A percentile compares a stretch with the other conserved stretches of the same genome.
These are phyloP conservation scores for Drosophila repleta DNA, from an alignment of 1,140 invertebrate species.

Conservation along the genomic window DNA sequence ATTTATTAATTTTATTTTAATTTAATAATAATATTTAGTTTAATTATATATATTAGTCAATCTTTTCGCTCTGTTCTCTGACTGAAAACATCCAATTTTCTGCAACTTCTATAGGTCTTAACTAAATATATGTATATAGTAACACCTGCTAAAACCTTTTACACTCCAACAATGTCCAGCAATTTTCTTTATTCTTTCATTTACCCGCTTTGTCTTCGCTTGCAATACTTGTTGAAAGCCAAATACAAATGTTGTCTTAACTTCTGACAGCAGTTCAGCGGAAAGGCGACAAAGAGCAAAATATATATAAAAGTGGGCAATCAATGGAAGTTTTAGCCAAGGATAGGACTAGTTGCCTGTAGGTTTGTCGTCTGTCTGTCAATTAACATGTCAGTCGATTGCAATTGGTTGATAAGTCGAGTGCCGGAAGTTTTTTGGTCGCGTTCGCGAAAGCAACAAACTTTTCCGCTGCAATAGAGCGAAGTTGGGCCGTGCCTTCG, in stretches of 20 bases:
- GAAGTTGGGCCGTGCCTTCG: conserved; percentile 20
- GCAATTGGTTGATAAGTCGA: conserved; percentile 53
- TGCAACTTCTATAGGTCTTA: no score
- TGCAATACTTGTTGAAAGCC: not conserved
- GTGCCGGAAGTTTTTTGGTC: conserved; percentile 74
- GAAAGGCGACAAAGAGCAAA: not conserved
- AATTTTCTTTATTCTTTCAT: not conserved
- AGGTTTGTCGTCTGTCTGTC: conserved; percentile 33
- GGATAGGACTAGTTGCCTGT: not conserved
- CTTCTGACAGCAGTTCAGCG: conserved; percentile 38
- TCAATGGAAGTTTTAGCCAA: conserved; percentile 2
- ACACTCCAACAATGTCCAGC: not conserved
- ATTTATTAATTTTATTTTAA: no score
- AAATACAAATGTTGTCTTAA: conserved; percentile 42
- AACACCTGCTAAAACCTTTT: no score
- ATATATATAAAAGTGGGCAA: conserved; percentile 4
- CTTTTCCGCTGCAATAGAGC: not conserved
- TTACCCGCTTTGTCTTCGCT: not conserved
- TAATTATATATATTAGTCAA: no score
- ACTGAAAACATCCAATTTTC: no score
- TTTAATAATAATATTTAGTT: no score
- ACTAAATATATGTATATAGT: no score
- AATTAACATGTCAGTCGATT: conserved; percentile 75
- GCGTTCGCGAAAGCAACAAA: conserved; percentile 53
- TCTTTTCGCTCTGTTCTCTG: no score